These are phyloP conservation scores for Drosophila arizonae DNA, from an alignment of 1,140 invertebrate species.

Conservation along the genomic window DNA sequence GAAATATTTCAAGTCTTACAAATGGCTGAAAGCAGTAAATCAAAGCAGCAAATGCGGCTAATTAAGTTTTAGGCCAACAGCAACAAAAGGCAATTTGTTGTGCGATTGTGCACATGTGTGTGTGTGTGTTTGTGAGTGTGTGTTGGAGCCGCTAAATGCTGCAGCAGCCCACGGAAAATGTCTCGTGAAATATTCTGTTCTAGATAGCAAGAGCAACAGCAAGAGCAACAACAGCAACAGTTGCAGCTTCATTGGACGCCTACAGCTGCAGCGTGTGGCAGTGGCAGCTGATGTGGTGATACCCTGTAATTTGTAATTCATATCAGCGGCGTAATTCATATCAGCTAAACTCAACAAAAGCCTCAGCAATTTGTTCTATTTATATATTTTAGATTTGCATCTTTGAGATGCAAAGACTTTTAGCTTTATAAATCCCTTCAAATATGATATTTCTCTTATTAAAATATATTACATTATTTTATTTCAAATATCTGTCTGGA, in stretches of 20 bases:
- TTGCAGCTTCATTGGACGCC: background rate
- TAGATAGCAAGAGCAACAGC: constrained; percentile 61
- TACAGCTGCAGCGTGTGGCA: no score
- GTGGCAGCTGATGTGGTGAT: constrained; percentile 7
- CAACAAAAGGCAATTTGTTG: constrained; percentile 67
- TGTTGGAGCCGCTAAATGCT: constrained; percentile 68
- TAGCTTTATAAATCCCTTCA: no score
- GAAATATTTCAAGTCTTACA: constrained; percentile 42
- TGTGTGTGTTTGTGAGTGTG: constrained; percentile 29
- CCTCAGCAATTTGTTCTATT: no score
- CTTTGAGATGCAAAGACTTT: no score
- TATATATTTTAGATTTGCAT: no score
- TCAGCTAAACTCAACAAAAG: no score
- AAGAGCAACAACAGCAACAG: constrained; percentile 49
- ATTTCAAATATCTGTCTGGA: no score
- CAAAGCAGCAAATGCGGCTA: constrained; percentile 74
- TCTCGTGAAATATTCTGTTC: constrained; percentile 79
- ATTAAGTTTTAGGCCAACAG: constrained; percentile 65
- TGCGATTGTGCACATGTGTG: constrained; percentile 13
- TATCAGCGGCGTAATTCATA: no score
- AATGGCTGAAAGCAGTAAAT: constrained; percentile 56
- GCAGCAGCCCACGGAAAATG: constrained; percentile 71
- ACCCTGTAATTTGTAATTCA: background rate
- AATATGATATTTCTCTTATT: no score
- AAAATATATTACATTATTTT: no score